Evolutionary conservation across 2,888 invertebrate genomes (phyloP), one percentile per base, ranked within the genome.

Genomic region (Catocala sponsa): DNA sequence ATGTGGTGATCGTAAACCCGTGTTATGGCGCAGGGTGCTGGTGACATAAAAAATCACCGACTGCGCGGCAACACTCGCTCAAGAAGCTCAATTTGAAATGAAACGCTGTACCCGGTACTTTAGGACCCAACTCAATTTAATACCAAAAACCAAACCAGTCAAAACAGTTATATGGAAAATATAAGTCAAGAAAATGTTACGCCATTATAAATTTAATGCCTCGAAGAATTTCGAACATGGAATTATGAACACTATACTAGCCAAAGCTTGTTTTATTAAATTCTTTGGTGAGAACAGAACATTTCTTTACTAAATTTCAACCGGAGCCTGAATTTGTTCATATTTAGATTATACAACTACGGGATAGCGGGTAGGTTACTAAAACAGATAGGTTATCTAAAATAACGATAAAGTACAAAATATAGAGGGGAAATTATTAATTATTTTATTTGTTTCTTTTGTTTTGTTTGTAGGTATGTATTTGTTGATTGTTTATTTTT

Each of bases 1-100:
- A 87, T 87, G 87, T 78, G 78, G 79, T 72, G 83, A 67, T 91
- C 92, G 89, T 92, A 93, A 94, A 93, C 78, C 78, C 78, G 74
- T 79, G 86, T 86, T 84, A 85, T 82, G 76, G 83, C 85, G 76
- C 89, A 83, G 88, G 88, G 87, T 90, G 90, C 83, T 79, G 68
- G 77, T 74, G 85, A 80, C 87, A 87, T 93, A 93, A 93, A 82
- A 91, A 80, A 75, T 78, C 82, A 82, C 79, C 81, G 80, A 83
- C 81, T 80, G 59, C 61, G 70, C 77, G 74, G 60, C 69, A 71
- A 68, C 70, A 75, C 78, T 74, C 73, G 78, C 73, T 82, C 79
- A 79, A 79, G 79, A 79, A 81, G 77, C 76, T 81, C 79, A 80
- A 86, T 83, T 86, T 83, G 81, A 85, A 87, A 87, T 84, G 84